Conservation (phyloP, 2,113 vertebrate species). For the Phyllostomus discolor region DNA sequence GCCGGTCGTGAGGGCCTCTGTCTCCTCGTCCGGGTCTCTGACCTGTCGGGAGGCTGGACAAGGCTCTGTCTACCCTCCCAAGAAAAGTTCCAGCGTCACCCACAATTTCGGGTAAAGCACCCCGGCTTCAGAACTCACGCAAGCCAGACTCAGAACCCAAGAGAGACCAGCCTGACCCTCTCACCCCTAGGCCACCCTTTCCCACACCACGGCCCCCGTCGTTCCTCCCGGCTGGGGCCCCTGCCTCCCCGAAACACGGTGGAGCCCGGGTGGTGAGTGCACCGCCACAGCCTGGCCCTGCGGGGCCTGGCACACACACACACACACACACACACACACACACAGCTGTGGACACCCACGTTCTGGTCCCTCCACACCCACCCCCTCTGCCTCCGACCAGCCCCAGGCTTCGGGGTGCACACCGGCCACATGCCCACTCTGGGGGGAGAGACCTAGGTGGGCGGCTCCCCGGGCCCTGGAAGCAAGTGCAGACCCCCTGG, state of each 20-base stretch:
- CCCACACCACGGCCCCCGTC: fast-evolving
- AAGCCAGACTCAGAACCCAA: background rate
- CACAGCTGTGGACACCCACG: background rate
- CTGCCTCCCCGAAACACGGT: fast-evolving
- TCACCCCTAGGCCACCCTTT: fast-evolving
- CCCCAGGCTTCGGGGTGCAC: background rate
- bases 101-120: fast-evolving
- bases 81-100: fast-evolving
- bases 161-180: background rate
- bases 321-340: fast-evolving
- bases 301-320: fast-evolving
- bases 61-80: background rate
- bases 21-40: fast-evolving
- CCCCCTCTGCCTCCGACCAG: fast-evolving
- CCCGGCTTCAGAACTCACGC: background rate
- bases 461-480: background rate
- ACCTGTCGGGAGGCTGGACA: fast-evolving
- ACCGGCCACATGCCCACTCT: background rate
- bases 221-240: fast-evolving
- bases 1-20: fast-evolving
- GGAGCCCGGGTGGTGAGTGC: background rate
- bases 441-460: too few species aligned
- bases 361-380: fast-evolving
- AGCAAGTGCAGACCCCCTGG: background rate
- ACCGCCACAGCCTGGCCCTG: background rate